Evolutionary conservation across 2,113 vertebrate genomes (phyloP), one percentile per base, ranked within the genome.

Genomic region (Bubo scandiacus): DNA sequence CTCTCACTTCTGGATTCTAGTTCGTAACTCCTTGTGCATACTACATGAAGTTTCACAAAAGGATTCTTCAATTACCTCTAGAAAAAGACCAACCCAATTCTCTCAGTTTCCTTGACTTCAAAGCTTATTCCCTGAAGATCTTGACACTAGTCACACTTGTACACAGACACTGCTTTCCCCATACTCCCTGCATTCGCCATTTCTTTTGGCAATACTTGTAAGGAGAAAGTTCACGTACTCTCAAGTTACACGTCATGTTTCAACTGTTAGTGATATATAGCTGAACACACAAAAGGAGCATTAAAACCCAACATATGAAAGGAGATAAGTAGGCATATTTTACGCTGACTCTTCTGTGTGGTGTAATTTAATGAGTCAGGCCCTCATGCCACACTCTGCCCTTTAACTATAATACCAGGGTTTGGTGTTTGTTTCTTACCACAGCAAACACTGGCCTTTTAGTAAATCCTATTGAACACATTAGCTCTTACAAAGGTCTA

Each of bases 211-310:
- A 92, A n/a, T 7, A 67, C 15, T 65, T 45, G 15, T 3, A 52
- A 88, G 45, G 27, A 61, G 38, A 90, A 68, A 29, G 49, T 8
- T 54, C 11, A 11, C 1, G 6, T 11, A 36, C 29, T 51, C 62
- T 23, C 22, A 30, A 78, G 26, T 71, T 83, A 81, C 26, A 36
- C 0, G 1, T n/a, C 36, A 21, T 3, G 3, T n/a, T 83, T 66
- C 38, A 20, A 32, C 15, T 2, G 3, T 5, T 21, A 93, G 23
- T 0, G 0, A 47, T 4, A 27, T 0, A 25, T 1, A 75, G 32
- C 25, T 79, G 77, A 66, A 55, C 55, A 21, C 3, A 7, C 54
- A 67, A 52, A 65, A 52, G 15, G 8, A 42, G 27, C 36, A 65
- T 23, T 79, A 67, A 79, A 93, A 36, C 12, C 12, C 55, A 51